phyloP scores from a whole-genome alignment of 2,113 vertebrate genomes.

The Orientallactaga bullata region DNA sequence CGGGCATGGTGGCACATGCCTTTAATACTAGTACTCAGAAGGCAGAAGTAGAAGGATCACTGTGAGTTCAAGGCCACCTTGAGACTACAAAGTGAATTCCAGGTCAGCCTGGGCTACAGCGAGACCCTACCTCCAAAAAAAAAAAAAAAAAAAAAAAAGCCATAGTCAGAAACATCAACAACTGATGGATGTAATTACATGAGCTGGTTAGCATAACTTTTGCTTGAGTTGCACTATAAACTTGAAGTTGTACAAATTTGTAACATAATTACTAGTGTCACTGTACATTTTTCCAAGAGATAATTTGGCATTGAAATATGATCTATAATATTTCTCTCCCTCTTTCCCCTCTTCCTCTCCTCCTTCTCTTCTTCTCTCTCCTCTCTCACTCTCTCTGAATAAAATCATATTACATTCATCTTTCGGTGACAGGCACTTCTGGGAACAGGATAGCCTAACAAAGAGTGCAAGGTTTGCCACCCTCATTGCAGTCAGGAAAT shows the following conservation, averaged over 20 bases:
- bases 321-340: background rate
- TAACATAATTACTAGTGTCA: background rate
- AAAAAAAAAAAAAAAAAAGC: too few species aligned
- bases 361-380: background rate
- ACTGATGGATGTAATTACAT: constrained; percentile 21
- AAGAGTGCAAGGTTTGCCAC: background rate
- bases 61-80: too few species aligned
- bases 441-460: background rate
- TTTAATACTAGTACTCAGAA: too few species aligned
- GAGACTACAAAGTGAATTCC: too few species aligned
- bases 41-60: too few species aligned
- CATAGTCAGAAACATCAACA: constrained; percentile 31
- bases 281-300: background rate
- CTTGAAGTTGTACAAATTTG: constrained; percentile 21
- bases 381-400: background rate
- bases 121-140: too few species aligned
- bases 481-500: background rate
- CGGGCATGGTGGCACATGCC: too few species aligned
- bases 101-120: too few species aligned
- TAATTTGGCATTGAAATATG: constrained; percentile 29
- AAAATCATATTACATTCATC: background rate
- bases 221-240: background rate
- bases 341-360: background rate
- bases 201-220: background rate
- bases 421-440: background rate